These are phyloP conservation scores for Serilophus lunatus DNA, from an alignment of 2,113 vertebrate species.

Conservation along the genomic window DNA sequence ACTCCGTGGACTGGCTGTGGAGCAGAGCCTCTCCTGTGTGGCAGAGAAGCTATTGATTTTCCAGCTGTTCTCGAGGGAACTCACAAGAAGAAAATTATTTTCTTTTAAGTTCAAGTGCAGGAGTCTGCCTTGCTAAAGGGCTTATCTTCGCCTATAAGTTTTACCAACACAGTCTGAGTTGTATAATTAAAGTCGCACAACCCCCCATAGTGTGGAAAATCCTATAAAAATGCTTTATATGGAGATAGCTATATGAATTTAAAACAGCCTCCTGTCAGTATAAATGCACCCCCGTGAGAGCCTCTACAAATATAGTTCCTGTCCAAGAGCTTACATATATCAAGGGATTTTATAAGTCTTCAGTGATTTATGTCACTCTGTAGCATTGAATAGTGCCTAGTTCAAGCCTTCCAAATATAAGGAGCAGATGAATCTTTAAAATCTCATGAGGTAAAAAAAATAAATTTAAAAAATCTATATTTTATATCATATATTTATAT, in stretches of 20 bases:
- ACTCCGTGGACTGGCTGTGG: neutral
- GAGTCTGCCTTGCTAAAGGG: slow-evolving; percentile 34
- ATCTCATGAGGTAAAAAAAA: neutral
- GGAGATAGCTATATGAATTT: neutral
- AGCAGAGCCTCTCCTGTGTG: neutral
- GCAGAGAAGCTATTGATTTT: neutral
- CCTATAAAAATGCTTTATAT: slow-evolving; percentile 26
- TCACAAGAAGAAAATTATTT: slow-evolving; percentile 12
- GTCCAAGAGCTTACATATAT: slow-evolving; percentile 27
- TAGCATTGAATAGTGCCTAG: neutral
- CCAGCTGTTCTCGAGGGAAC: neutral
- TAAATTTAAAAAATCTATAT: neutral
- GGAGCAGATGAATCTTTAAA: neutral
- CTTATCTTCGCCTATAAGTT: neutral
- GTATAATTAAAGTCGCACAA: neutral
- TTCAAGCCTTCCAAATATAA: neutral
- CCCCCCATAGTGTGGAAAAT: neutral
- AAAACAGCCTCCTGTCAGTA: neutral
- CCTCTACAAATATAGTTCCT: neutral
- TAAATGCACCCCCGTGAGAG: neutral
- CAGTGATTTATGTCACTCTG: neutral
- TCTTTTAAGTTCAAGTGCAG: neutral
- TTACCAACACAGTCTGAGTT: neutral
- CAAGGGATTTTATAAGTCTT: slow-evolving; percentile 23
- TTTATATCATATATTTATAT: slow-evolving; percentile 46